Evolutionary conservation across 2,797 vertebrate species (phyloP), one percentile per base, ranked within the genome.

Genomic region (Tenualosa thibaudeaui): DNA sequence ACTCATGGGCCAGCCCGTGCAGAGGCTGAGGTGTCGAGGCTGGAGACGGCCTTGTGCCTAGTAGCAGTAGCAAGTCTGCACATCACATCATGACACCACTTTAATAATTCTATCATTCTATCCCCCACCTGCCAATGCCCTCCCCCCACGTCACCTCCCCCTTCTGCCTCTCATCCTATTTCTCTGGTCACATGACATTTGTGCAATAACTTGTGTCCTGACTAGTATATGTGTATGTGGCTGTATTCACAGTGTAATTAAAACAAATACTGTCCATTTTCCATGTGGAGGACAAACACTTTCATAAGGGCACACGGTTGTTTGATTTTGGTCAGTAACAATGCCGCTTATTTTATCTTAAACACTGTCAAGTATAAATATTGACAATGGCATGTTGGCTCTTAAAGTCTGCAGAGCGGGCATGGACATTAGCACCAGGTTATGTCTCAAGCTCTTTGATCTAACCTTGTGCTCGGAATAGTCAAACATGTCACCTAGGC

Each of bases 311-410:
- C 90, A 88, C 89, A 87, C 83, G 40, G 3, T 37, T 92, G 88
- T 93, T 93, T 92, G 85, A 91, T 92, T 92, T 89, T 91, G 85
- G 68, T 68, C 46, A 89, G 86, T 91, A 86, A 88, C 86, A 89
- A 37, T 26, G 46, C 12, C 17, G 60, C 87, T 89, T 89, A 90
- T 88, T 91, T 93, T 87, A 91, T 90, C 87, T 86, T 88, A 71
- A 86, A 88, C 87, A 87, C 89, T 82, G 89, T 53, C 84, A 85
- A 75, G 83, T 85, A 81, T 88, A 89, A 93, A 92, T 91, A 92
- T 92, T 91, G 90, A 92, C 91, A 71, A 2, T 84, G 51, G 87
- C 58, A 82, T 86, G 88, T 85, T 46, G 5, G 40, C 13, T 40
- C 40, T 78, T 37, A 46, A 78, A 46, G 71, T 40, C 8, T 13